Conservation (phyloP, 2,888 invertebrate species). For the Peribatodes rhomboidaria region DNA sequence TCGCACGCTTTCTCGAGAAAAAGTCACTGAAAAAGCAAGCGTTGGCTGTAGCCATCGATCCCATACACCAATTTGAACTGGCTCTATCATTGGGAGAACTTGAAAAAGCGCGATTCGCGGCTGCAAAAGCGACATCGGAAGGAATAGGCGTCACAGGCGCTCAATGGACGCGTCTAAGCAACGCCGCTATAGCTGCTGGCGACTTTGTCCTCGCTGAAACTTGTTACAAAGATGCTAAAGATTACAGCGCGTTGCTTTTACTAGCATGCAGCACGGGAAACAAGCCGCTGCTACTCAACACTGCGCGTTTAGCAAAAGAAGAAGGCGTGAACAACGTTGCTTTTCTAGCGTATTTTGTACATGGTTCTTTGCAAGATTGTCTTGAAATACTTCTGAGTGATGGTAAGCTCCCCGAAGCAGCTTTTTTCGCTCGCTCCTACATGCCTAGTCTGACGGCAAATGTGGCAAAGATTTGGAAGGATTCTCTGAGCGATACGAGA, state of each 20-base stretch:
- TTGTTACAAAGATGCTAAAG: slow-evolving; percentile 10
- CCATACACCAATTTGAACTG: slow-evolving; percentile 16
- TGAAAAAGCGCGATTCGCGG: slow-evolving; percentile 5
- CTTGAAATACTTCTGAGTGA: slow-evolving; percentile 1
- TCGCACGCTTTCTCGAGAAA: slow-evolving; percentile 18
- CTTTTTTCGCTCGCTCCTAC: slow-evolving; percentile 44
- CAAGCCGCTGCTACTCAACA: neutral
- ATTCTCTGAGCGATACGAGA: slow-evolving; percentile 30
- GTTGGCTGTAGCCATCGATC: slow-evolving; percentile 5
- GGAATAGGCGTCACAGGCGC: neutral
- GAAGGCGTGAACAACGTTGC: slow-evolving; percentile 16
- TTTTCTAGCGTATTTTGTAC: slow-evolving; percentile 20
- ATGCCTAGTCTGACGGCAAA: slow-evolving; percentile 33
- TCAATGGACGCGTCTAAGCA: slow-evolving; percentile 20
- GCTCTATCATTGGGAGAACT: slow-evolving; percentile 18
- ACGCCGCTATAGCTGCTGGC: neutral
- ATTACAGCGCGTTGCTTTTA: slow-evolving; percentile 16
- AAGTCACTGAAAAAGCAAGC: neutral
- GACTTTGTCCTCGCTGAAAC: slow-evolving; percentile 6
- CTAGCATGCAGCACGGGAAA: slow-evolving; percentile 9
- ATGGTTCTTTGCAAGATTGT: slow-evolving; percentile 3
- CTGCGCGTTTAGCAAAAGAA: slow-evolving; percentile 1
- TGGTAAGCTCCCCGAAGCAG: slow-evolving; percentile 15
- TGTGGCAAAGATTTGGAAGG: slow-evolving; percentile 38
- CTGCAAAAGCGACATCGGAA: neutral